These are phyloP conservation scores for Acanthaster planci DNA, from an alignment of 35 echinoderm and acorn worm species.

Conservation along the genomic window DNA sequence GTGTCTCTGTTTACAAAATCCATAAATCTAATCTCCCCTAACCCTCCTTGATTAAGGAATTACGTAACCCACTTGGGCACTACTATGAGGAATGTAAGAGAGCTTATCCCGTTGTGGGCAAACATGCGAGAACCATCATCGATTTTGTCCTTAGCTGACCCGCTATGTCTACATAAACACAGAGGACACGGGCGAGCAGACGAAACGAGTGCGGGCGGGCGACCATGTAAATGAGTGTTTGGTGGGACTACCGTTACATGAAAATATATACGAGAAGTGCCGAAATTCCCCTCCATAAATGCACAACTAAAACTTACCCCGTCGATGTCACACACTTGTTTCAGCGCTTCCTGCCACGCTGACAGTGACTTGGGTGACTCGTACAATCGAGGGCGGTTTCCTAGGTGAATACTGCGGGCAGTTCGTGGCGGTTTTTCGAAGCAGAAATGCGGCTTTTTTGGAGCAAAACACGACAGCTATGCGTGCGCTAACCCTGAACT, in stretches of 20 bases:
- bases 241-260: too few species aligned
- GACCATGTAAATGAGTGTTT: background rate
- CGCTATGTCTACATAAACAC: background rate
- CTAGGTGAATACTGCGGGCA: background rate
- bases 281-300: background rate
- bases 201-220: slow-evolving; percentile 13
- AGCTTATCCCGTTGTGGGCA: background rate
- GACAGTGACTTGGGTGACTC: background rate
- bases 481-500: background rate
- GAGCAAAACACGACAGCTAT: slow-evolving; percentile 25
- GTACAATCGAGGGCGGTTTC: slow-evolving; percentile 1
- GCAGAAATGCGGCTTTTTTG: slow-evolving; percentile 29
- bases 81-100: background rate
- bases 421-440: slow-evolving; percentile 20
- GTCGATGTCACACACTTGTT: background rate
- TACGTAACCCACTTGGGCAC: slow-evolving; percentile 1
- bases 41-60: background rate
- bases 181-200: background rate
- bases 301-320: slow-evolving; percentile 13
- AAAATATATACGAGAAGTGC: background rate
- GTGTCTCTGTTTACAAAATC: background rate
- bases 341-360: background rate
- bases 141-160: slow-evolving; percentile 31
- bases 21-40: background rate
- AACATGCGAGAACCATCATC: background rate